Conservation (phyloP, 2,797 vertebrate species). For the Hyperoplus lanceolatus region DNA sequence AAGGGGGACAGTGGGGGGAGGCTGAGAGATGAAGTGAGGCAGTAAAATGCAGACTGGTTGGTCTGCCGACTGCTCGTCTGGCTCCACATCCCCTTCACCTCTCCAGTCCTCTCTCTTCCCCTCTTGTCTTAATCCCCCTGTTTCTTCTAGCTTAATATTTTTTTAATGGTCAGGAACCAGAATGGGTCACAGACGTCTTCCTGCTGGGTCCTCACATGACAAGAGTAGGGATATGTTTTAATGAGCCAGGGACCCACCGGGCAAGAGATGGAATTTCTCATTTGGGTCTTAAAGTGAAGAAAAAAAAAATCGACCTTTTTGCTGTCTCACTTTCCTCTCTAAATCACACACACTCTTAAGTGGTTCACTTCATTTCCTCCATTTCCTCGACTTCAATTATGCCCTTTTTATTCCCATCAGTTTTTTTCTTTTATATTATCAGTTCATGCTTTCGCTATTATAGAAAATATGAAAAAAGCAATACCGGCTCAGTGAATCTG, state of each 20-base stretch:
- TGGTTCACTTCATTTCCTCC: slow-evolving; percentile 52
- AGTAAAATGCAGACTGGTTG: slow-evolving; percentile 55
- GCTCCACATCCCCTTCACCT: slow-evolving; percentile 45
- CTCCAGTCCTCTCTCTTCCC: slow-evolving; percentile 49
- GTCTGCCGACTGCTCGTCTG: slow-evolving; percentile 37
- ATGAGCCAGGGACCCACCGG: slow-evolving; percentile 74
- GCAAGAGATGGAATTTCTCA: slow-evolving; percentile 71
- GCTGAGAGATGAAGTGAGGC: slow-evolving; percentile 49
- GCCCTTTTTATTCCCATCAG: slow-evolving; percentile 7
- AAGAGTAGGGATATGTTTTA: slow-evolving; percentile 80
- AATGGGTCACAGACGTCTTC: slow-evolving; percentile 71
- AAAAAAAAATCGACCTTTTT: slow-evolving; percentile 53
- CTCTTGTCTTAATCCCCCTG: slow-evolving; percentile 68
- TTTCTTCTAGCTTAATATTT: slow-evolving; percentile 73
- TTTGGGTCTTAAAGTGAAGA: slow-evolving; percentile 53
- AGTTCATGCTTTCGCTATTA: neutral
- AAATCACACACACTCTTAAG: slow-evolving; percentile 31
- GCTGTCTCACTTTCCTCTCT: slow-evolving; percentile 38
- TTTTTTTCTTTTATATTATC: neutral
- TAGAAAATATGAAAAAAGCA: neutral
- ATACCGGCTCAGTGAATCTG: slow-evolving; percentile 1
- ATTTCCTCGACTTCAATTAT: slow-evolving; percentile 32
- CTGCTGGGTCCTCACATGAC: slow-evolving; percentile 75
- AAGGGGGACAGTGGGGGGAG: slow-evolving; percentile 28
- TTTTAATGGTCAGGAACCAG: slow-evolving; percentile 71